Evolutionary conservation across 2,888 invertebrate genomes (phyloP).

Genomic region (Hyposoter didymator): DNA sequence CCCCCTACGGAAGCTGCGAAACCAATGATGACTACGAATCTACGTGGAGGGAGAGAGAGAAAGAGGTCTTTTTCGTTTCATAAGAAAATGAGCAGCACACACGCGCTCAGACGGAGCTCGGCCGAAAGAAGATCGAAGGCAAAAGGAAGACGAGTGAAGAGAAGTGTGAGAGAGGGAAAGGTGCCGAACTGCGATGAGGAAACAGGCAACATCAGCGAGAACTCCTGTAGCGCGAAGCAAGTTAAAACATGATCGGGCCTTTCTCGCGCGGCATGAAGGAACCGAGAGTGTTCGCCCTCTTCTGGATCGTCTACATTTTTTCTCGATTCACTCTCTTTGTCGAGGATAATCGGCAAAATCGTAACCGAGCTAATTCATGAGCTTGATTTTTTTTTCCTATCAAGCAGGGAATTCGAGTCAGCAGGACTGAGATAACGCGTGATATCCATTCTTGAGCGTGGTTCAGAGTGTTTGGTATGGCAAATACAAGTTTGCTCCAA

Average conservation of each 20-base stretch:
- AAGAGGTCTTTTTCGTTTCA: constrained; percentile 37
- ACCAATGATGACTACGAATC: constrained; percentile 39
- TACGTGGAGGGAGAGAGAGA: constrained; percentile 48
- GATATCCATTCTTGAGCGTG: no score
- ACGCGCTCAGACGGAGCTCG: constrained; percentile 35
- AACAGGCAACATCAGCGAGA: constrained; percentile 55
- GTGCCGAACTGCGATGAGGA: constrained; percentile 58
- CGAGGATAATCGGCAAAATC: background rate
- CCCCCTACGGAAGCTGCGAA: constrained; percentile 48
- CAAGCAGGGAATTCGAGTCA: no score
- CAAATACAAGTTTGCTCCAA: no score
- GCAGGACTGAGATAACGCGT: no score
- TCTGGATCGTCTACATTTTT: background rate
- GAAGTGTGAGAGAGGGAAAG: constrained; percentile 44
- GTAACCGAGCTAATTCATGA: background rate
- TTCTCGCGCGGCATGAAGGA: constrained; percentile 15
- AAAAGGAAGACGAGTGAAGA: constrained; percentile 19
- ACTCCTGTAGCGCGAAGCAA: constrained; percentile 75
- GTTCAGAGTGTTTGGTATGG: no score
- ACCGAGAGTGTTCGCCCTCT: background rate
- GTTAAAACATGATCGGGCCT: constrained; percentile 76
- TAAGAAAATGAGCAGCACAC: constrained; percentile 32
- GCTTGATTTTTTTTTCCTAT: background rate
- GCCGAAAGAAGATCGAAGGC: background rate
- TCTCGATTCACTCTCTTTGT: background rate